phyloP scores from a whole-genome alignment of 2,888 invertebrate genomes.

The Brachynemurus nebulosus region DNA sequence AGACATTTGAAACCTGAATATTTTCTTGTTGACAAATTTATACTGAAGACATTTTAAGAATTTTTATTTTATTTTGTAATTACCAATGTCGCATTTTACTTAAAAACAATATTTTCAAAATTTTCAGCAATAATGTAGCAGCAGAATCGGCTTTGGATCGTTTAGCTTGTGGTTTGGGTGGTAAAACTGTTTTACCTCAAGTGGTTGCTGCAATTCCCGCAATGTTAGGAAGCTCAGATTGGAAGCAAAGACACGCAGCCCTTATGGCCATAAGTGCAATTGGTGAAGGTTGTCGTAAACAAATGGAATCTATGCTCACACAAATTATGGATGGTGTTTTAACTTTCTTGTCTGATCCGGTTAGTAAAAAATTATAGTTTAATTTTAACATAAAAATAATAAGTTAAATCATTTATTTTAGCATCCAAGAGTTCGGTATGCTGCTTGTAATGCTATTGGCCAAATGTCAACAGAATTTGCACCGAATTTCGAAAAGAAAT shows the following conservation, averaged over 20 bases:
- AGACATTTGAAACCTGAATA: too few species aligned
- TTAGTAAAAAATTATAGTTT: conserved; percentile 31
- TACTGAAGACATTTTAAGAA: too few species aligned
- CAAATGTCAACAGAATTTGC: conserved; percentile 99
- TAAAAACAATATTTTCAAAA: too few species aligned
- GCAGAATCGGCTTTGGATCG: conserved; percentile 96
- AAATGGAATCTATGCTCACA: conserved; percentile 91
- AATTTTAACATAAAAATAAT: background rate
- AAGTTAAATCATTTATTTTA: conserved; percentile 25
- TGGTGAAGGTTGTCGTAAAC: conserved; percentile 96
- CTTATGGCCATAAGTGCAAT: conserved; percentile 97
- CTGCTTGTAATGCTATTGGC: conserved; percentile 96
- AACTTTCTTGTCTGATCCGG: conserved; percentile 70
- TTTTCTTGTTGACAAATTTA: too few species aligned
- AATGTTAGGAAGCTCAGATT: conserved; percentile 72
- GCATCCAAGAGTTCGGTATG: conserved; percentile 88
- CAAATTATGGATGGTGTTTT: conserved; percentile 86
- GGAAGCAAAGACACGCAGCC: conserved; percentile 90
- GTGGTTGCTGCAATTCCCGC: conserved; percentile 73
- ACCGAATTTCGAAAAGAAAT: conserved; percentile 92
- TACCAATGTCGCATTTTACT: too few species aligned
- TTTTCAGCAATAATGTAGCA: conserved; percentile 74
- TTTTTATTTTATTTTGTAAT: too few species aligned
- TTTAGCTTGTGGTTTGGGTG: conserved; percentile 93
- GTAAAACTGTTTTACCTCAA: conserved; percentile 79